phyloP scores from a whole-genome alignment of 2,113 vertebrate genomes.

The Puntigrus tetrazona region DNA sequence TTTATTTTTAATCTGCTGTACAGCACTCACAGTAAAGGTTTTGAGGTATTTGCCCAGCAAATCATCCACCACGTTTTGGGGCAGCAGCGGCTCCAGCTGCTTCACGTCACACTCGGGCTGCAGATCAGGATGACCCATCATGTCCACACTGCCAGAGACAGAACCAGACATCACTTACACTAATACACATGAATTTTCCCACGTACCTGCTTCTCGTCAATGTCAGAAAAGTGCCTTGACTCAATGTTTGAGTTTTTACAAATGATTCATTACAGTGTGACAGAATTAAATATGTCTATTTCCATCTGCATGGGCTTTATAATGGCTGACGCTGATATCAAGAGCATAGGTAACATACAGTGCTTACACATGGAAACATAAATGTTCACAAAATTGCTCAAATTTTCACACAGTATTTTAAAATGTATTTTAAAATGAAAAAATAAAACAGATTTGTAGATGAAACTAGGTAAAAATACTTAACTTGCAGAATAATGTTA shows the following conservation, averaged over 20 bases:
- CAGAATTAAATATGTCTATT: not conserved
- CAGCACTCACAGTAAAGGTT: conserved; percentile 88
- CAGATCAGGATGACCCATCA: conserved; percentile 94
- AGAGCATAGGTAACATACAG: no score
- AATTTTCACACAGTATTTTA: not conserved
- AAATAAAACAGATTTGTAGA: not conserved
- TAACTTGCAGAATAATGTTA: not conserved
- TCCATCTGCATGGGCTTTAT: no score
- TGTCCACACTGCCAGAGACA: conserved; percentile 79
- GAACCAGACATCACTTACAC: not conserved
- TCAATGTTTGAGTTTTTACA: not conserved
- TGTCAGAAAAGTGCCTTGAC: not conserved
- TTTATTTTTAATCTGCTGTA: not conserved
- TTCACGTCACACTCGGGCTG: conserved; percentile 85
- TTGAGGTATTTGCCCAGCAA: conserved; percentile 90
- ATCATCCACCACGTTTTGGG: conserved; percentile 82
- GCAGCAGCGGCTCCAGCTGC: conserved; percentile 81
- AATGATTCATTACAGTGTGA: not conserved
- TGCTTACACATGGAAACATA: no score
- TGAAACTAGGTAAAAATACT: not conserved
- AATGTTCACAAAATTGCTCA: not conserved
- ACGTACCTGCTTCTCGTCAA: not conserved
- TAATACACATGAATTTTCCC: not conserved
- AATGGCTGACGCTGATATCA: no score
- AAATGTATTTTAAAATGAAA: not conserved